Evolutionary conservation across 2,797 vertebrate species (phyloP).

Genomic region (Darevskia nairensis): DNA sequence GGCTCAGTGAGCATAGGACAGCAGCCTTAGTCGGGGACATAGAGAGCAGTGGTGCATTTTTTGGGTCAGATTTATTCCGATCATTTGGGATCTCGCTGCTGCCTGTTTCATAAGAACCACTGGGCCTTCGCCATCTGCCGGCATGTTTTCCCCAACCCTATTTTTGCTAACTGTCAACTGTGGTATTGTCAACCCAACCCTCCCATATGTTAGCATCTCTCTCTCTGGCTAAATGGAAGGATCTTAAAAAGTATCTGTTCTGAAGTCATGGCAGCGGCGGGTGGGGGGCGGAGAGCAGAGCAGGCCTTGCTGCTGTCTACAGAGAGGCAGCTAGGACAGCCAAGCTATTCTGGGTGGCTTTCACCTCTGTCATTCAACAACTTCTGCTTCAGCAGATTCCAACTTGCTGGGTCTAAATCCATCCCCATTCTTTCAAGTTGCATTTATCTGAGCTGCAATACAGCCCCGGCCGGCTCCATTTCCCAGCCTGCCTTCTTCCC

Average conservation of each 20-base stretch:
- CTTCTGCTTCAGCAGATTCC: slow-evolving; percentile 1
- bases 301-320: not conserved
- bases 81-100: not conserved
- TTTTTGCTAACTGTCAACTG: not conserved
- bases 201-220: not conserved
- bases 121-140: not conserved
- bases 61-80: not conserved
- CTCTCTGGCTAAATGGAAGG: not conserved
- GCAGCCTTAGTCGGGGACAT: not conserved
- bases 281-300: not conserved
- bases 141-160: not conserved
- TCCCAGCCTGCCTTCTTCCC: not conserved
- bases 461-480: not conserved
- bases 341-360: not conserved
- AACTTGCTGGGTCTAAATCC: not conserved
- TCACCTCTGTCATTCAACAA: not conserved
- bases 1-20: too few relatives aligned
- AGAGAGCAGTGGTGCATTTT: not conserved
- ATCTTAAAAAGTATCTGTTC: not conserved
- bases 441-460: not conserved
- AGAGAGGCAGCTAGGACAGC: not conserved
- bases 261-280: not conserved
- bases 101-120: not conserved
- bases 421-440: not conserved
- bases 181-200: not conserved